Evolutionary conservation across 2,888 invertebrate species (phyloP).

Genomic region (Crocallis elinguaria): DNA sequence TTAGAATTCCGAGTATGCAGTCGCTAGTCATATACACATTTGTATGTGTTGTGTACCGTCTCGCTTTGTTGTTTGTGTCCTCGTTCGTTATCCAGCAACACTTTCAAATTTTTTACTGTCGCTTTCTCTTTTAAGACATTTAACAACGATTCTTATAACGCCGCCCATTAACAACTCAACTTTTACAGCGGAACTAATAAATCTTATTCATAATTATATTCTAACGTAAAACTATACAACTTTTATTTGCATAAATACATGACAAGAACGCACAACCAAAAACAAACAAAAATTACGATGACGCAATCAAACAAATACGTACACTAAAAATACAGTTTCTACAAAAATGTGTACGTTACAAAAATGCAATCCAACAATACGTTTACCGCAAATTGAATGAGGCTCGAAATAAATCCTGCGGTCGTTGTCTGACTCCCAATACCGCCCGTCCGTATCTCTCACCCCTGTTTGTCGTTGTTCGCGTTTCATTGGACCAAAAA

Average conservation of each 20-base stretch:
- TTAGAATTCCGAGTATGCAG: constrained; percentile 66
- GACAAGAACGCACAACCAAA: too few species aligned
- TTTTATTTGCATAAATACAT: constrained; percentile 15
- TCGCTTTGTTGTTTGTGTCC: constrained; percentile 63
- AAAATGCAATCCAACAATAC: constrained; percentile 77
- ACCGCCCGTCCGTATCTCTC: constrained; percentile 68
- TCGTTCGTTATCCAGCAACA: constrained; percentile 62
- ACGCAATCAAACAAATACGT: too few species aligned
- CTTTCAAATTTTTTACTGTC: constrained; percentile 66
- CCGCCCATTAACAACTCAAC: constrained; percentile 18
- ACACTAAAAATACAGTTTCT: constrained; percentile 56
- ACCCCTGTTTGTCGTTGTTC: constrained; percentile 73
- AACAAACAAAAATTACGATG: constrained; percentile 24
- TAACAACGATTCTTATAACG: constrained; percentile 31
- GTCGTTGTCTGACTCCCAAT: constrained; percentile 77
- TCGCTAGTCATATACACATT: constrained; percentile 60
- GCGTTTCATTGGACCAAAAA: constrained; percentile 53
- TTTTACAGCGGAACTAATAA: constrained; percentile 17
- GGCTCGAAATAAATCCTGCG: constrained; percentile 80
- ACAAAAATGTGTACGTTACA: constrained; percentile 60
- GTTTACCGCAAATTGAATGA: constrained; percentile 81
- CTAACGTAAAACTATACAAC: constrained; percentile 18
- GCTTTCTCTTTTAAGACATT: constrained; percentile 64
- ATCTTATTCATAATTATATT: constrained; percentile 14
- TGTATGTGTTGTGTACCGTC: constrained; percentile 66